Base-by-base conservation (phyloP, 2,113 vertebrate genomes). In the Manacus vitellinus region DNA sequence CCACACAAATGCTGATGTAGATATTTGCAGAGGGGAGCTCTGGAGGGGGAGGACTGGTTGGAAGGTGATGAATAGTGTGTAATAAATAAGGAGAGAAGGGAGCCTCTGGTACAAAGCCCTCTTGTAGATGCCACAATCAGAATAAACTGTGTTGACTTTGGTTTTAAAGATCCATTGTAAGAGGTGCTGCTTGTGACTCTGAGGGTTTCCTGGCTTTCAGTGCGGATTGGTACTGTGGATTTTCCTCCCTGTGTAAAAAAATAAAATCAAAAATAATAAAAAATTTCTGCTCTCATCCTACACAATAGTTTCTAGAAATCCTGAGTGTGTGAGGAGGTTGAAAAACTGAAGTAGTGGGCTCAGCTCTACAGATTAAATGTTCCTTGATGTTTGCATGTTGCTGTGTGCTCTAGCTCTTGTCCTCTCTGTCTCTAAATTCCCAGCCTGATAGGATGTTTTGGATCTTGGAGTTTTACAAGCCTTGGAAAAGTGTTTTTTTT, bases 141-240 rank as follows among this genome's bases (percentile, higher is more conserved):
- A 90, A 85, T 10, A 75, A 85, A 55, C 76, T 67, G 0, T 72
- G 49, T 71, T 97, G 90, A 88, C 83, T 93, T 85, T 8, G 21
- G 33, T 59, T 87, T 94, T 89, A 92, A 87, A 89, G 68, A 61
- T 59, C 82, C 61, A 33, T 93, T 92, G 94, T 94, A 12, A 74
- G 67, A 90, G 95, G 59, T 55, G 47, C 71, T 76, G 63, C 76
- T 87, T 84, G 82, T 67, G 85, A 63, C 85, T 63, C 6, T 0
- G 1, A 83, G 62, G 35, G 37, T 31, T 88, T 93, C 79, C 71
- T 90, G 85, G 46, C 75, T 83, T 76, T 79, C 58, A 59, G 0
- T 33, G 74, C 39, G 58, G 58, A 43, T 61, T 46, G 0, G 0
- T 61, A 46, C 28, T 13, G 6, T 33, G 62, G 41, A 21, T 46